Evolutionary conservation across 2,888 invertebrate genomes (phyloP).

Genomic region (Eilema depressum): DNA sequence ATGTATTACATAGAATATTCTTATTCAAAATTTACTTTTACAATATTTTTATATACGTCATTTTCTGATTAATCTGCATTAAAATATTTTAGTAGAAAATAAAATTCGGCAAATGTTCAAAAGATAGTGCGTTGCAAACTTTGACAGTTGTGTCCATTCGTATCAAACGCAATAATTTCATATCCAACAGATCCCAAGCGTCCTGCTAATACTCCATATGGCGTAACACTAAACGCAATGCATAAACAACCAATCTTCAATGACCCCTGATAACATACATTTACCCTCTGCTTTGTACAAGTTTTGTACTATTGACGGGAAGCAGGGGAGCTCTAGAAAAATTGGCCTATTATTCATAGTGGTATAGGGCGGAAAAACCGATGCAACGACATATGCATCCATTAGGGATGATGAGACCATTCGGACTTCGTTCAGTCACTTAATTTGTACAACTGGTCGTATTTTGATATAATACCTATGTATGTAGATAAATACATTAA

Average conservation of each 20-base stretch:
- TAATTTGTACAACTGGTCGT: slow-evolving; percentile 79
- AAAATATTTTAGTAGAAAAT: too few relatives aligned
- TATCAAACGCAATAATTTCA: slow-evolving; percentile 63
- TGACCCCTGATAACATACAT: slow-evolving; percentile 54
- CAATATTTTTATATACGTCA: too few relatives aligned
- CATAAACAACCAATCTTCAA: slow-evolving; percentile 68
- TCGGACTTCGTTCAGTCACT: slow-evolving; percentile 72
- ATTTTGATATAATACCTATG: slow-evolving; percentile 20
- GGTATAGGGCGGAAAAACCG: slow-evolving; percentile 78
- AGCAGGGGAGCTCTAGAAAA: slow-evolving; percentile 52
- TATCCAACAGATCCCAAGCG: slow-evolving; percentile 79
- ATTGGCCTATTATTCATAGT: slow-evolving; percentile 72
- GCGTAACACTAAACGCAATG: slow-evolving; percentile 75
- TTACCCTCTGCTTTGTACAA: slow-evolving; percentile 18
- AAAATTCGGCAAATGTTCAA: slow-evolving; percentile 44
- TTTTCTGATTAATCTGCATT: too few relatives aligned
- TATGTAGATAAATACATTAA: too few relatives aligned
- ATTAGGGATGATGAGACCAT: slow-evolving; percentile 82
- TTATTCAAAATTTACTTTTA: too few relatives aligned
- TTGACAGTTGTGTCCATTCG: slow-evolving; percentile 82
- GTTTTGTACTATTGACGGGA: slow-evolving; percentile 21
- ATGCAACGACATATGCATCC: slow-evolving; percentile 85
- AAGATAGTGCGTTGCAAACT: slow-evolving; percentile 70
- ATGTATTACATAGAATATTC: too few relatives aligned
- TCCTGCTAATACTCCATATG: slow-evolving; percentile 86